Base-by-base conservation (phyloP, 2,888 invertebrate genomes). In the Spodoptera littoralis region DNA sequence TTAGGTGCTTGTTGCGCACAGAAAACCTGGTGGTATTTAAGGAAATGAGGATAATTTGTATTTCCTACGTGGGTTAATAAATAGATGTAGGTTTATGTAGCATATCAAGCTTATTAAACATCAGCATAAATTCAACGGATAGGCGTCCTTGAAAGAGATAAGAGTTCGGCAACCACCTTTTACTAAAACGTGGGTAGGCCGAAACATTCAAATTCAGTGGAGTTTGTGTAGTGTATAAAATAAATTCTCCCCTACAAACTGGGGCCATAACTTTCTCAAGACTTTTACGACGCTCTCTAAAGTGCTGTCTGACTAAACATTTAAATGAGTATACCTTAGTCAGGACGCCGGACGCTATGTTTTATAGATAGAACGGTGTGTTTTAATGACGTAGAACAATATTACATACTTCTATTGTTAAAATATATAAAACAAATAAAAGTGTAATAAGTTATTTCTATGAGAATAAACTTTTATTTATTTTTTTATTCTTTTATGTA, bases 271-370 rank as follows among this genome's bases (percentile, higher is more conserved):
- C 80, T 84, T 77, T 74, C 66, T 69, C 66, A 70, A 58, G 81
- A 81, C 79, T 78, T 83, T 86, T 83, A 85, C 80, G 83, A 70
- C 73, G 60, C 66, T 57, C 75, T 74, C 61, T 69, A 66, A 79
- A 79, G 65, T 78, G 82, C 76, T 81, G 81, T 73, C 72, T 68
- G 49, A 72, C 78, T 78, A 80, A 81, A 86, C 84, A 82, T 83
- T 82, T 55, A 80, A 84, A 81, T 79, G 74, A 70, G 69, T 69
- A 74, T 70, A 72, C 45, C 72, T 73, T 58, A 70, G 72, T 67
- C 68, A 65, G 59, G 65, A 55, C 60, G 62, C 42, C 58, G 18
- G 18, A 67, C 54, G 54, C 57, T n/a, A 18, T 18, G 18, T 18
- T 54, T 56, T 55, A 27, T 55, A 18, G 22, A 53, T 36, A 48